Percentiles rank a stretch among this genome's conserved stretches.
phyloP scores from a whole-genome alignment of 2,797 vertebrate genomes.

The Aselliscus stoliczkanus region DNA sequence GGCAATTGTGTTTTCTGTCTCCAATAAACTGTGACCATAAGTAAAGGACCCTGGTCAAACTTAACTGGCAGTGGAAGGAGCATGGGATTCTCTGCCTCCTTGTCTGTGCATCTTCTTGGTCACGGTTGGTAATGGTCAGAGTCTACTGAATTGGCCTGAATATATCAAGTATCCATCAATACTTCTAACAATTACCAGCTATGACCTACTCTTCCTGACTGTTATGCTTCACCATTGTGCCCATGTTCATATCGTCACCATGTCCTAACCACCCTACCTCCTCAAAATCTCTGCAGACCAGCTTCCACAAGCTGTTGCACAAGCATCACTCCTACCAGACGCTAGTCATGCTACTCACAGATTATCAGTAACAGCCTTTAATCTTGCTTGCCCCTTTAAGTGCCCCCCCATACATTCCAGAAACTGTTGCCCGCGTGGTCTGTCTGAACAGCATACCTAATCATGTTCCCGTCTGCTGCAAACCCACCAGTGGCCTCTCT shows the following conservation, averaged over 20 bases:
- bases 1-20: not conserved
- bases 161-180: no score
- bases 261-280: not conserved
- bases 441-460: not conserved
- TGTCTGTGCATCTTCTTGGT: not conserved
- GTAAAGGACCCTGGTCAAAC: not conserved
- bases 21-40: not conserved
- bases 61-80: not conserved
- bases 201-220: not conserved
- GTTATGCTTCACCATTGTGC: fast-evolving
- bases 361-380: no score
- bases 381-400: not conserved
- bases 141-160: not conserved
- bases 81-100: no score
- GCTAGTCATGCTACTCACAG: not conserved
- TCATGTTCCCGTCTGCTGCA: not conserved
- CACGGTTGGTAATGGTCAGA: no score
- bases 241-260: not conserved
- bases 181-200: not conserved
- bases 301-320: not conserved
- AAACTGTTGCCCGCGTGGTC: not conserved
- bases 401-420: not conserved
- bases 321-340: no score
- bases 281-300: not conserved
- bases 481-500: not conserved